Conservation (phyloP, 2,888 invertebrate species). For the Athetis lepigone region DNA sequence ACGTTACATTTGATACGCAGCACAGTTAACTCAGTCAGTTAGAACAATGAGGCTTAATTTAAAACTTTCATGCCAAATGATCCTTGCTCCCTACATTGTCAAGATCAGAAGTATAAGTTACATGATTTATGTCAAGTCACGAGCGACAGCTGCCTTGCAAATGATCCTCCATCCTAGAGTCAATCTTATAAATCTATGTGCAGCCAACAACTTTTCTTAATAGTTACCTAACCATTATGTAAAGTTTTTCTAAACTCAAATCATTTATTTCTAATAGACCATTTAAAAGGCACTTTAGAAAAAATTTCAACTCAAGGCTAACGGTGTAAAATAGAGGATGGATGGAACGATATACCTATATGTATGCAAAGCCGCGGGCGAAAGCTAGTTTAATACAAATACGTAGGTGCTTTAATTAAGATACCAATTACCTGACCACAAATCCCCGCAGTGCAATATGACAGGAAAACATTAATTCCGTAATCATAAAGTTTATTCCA, state of each 20-base stretch:
- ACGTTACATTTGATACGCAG: slow-evolving; percentile 56
- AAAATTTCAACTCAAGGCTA: no score
- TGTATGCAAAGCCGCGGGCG: no score
- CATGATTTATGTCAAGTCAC: slow-evolving; percentile 37
- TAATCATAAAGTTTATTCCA: slow-evolving; percentile 50
- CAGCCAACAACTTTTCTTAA: no score
- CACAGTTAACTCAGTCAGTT: no score
- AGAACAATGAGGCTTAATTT: slow-evolving; percentile 60
- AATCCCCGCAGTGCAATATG: slow-evolving; percentile 2
- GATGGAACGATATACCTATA: no score
- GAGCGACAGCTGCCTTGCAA: slow-evolving; percentile 18
- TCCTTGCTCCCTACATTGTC: slow-evolving; percentile 49
- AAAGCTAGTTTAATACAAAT: neutral
- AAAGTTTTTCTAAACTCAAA: no score
- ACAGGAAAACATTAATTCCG: slow-evolving; percentile 54
- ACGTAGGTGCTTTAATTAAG: neutral
- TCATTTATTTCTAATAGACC: no score
- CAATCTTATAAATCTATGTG: no score
- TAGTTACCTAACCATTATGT: no score
- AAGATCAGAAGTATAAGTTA: slow-evolving; percentile 45
- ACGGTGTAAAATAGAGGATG: no score
- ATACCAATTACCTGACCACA: slow-evolving; percentile 6
- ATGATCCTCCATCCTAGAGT: slow-evolving; percentile 23
- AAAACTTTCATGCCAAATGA: slow-evolving; percentile 60
- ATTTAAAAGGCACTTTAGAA: no score